Evolutionary conservation across 2,888 invertebrate species (phyloP), one percentile per base, ranked within the genome.

Genomic region (Drosophila formosana): DNA sequence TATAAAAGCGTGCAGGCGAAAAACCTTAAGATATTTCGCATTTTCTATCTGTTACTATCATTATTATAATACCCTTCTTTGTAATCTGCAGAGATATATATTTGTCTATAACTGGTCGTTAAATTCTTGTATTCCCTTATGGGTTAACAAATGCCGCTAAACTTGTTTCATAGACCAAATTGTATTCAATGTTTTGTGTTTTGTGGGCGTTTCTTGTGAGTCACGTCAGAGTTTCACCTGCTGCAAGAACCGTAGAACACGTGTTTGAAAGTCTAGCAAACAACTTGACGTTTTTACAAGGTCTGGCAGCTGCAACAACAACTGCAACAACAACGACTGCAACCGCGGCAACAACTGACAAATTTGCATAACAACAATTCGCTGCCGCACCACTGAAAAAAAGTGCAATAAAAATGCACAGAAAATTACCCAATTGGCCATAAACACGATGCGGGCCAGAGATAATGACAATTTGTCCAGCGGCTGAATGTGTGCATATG

Each of bases 301-400:
- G 78, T 62, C 63, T 66, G 51, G 26, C 76, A 67, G 65, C 77
- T 65, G 62, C 62, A 77, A 53, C 53, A 41, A 41, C 7, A 41
- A 18, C 77, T 65, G 62, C 62, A 77, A 53, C 53, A 41, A 41
- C 7, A 41, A 18, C 18, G 18, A 18, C 13, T 3, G 18, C 39
- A 18, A 18, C 39, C 7, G 39, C 39, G 37, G 37, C 37, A 37
- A n/a, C 37, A 34, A 53, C 56, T 37, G 52, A 72, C 45, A 75
- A 70, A 86, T 86, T 86, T 83, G 83, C 86, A 83, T 86, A 83
- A 83, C 86, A 83, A 83, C 86, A 83, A 75, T 67, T 72, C 80
- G 84, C 62, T 58, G 65, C 11, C 5, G 47, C 57, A 50, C 51
- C 11, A 34, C 34, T n/a, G 30, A 26, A 67, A 65, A 58, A 66